Conservation (phyloP, 2,113 vertebrate species). For the Podocnemis expansa region DNA sequence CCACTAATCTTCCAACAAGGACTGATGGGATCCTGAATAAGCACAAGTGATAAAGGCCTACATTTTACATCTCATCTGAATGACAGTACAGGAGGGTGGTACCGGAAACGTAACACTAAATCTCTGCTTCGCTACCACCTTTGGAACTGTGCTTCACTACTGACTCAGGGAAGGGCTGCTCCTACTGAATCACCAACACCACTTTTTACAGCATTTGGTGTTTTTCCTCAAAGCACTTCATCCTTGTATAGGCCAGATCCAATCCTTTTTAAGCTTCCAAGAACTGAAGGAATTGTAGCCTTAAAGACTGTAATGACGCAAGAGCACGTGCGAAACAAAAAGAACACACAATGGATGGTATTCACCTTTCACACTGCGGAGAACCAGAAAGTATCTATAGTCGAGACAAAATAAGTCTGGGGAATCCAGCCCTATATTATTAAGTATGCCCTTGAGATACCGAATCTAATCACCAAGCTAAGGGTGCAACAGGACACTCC, state of each 20-base stretch:
- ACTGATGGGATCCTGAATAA: neutral
- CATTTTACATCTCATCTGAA: neutral
- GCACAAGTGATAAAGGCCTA: neutral
- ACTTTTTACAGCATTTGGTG: constrained; percentile 56
- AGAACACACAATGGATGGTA: constrained; percentile 23
- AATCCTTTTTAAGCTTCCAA: constrained; percentile 52
- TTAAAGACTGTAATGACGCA: constrained; percentile 50
- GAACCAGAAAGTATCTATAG: neutral
- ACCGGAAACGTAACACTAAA: neutral
- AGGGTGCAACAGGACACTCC: neutral
- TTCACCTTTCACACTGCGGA: constrained; percentile 50
- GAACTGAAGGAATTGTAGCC: constrained; percentile 60
- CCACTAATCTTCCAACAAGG: neutral
- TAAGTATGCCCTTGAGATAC: constrained; percentile 54
- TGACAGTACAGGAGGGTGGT: neutral
- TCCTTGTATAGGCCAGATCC: constrained; percentile 13
- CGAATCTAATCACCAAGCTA: neutral
- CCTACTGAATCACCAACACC: constrained; percentile 60
- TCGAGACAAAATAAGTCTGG: accelerated
- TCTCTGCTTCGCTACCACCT: neutral
- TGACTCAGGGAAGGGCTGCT: constrained; percentile 46
- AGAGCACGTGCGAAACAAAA: constrained; percentile 53
- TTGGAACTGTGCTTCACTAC: too few relatives aligned
- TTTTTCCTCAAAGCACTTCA: constrained; percentile 62
- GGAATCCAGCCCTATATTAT: constrained; percentile 18